Evolutionary conservation across 2,888 invertebrate genomes (phyloP), one percentile per base, ranked within the genome.

Genomic region (Agriopis marginaria): DNA sequence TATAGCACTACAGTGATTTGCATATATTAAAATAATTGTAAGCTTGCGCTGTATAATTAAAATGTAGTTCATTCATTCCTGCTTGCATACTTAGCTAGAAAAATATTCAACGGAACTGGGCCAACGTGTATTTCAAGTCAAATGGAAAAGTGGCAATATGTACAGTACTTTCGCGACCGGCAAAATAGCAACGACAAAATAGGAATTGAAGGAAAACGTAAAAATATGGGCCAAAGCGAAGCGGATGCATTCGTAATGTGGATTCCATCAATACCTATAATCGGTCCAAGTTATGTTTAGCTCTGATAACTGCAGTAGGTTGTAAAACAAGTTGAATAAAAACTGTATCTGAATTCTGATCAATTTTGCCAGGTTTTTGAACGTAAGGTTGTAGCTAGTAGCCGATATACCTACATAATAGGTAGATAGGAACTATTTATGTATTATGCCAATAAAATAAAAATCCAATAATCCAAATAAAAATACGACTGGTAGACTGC

Each of bases 21-120:
- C 59, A 60, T 63, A 63, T 54, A 63, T 68, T 68, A 59, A 53
- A 51, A 59, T 51, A 42, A 51, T 40, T 17, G 45, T 59, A 23
- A 59, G 63, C 44, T 50, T 49, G 40, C 59, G 44, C 56, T 59
- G 63, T 51, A 63, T 67, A 62, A 63, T 58, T 51, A 59, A 7
- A 10, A 49, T 10, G 60, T 39, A 55, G 32, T 63, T 63, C 45
- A 55, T 56, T 50, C 50, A 40, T 51, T 63, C 58, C 7, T 45
- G 23, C 45, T 51, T 42, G 42, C 42, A 8, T 53, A 63, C 39
- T 63, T 47, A 58, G 53, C 40, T 10, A 50, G 61, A 56, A 63
- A 67, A 68, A 58, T 58, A 10, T 62, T 53, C 12, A n/a, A 40
- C 40, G 11, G 8, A 47, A 59, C 32, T 59, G n/a, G n/a, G 5